These are phyloP conservation scores for Zelostemma sp. DNA, from an alignment of 1,140 invertebrate genomes.

Conservation along the genomic window DNA sequence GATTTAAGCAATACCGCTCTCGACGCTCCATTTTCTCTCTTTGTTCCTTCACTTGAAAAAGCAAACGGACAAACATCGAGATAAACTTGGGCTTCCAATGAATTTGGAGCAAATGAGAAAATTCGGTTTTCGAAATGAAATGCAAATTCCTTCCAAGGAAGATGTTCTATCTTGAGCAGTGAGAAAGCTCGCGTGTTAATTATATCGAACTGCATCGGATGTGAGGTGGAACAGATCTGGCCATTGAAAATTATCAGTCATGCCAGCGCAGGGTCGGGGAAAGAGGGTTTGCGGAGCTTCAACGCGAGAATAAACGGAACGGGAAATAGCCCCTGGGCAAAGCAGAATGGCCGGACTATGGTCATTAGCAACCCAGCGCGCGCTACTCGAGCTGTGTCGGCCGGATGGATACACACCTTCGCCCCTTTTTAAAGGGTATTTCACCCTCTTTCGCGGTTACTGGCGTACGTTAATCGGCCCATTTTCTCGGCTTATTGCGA, in stretches of 20 bases:
- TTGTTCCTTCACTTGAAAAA: neutral
- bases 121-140: too few species aligned
- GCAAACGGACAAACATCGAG: neutral
- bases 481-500: conserved; percentile 33
- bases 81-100: neutral
- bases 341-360: conserved; percentile 35
- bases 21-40: too few species aligned
- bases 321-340: conserved; percentile 41
- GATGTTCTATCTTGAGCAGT: too few species aligned
- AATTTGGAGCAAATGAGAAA: too few species aligned
- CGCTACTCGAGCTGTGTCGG: conserved; percentile 23
- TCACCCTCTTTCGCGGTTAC: conserved; percentile 32
- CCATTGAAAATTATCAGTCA: conserved; percentile 44
- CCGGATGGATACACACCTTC: conserved; percentile 35
- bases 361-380: conserved; percentile 40
- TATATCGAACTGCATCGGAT: conserved; percentile 20
- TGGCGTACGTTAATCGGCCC: conserved; percentile 33
- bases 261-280: conserved; percentile 10
- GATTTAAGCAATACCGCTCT: neutral
- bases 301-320: conserved; percentile 35
- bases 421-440: conserved; percentile 25
- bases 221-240: conserved; percentile 33
- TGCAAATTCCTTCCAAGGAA: too few species aligned
- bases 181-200: too few species aligned
- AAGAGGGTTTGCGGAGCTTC: conserved; percentile 18